Conservation (phyloP, 1,140 invertebrate genomes). For the Drosophila pseudoananassae region DNA sequence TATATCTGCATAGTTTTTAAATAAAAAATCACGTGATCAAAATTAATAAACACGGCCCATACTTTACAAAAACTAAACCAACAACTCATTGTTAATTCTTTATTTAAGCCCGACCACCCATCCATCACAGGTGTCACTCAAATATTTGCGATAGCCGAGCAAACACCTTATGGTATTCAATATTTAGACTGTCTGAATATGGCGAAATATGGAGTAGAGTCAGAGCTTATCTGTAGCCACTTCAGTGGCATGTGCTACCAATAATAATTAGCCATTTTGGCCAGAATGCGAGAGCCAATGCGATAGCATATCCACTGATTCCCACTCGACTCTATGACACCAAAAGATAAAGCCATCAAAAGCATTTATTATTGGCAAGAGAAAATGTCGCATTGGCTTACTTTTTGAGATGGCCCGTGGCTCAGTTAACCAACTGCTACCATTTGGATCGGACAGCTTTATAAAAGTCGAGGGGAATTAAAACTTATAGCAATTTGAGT, state of each 20-base stretch:
- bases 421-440: conserved; percentile 38
- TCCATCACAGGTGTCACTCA: conserved; percentile 44
- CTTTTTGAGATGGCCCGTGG: background rate
- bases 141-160: conserved; percentile 33
- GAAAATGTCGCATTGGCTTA: conserved; percentile 7
- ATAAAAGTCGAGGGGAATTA: conserved; percentile 16
- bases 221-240: conserved; percentile 47
- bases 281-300: conserved; percentile 5
- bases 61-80: background rate
- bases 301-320: conserved; percentile 45
- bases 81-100: background rate
- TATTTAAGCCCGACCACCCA: background rate
- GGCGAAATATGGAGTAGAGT: conserved; percentile 17
- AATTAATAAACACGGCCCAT: background rate
- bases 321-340: conserved; percentile 37
- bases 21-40: conserved; percentile 5
- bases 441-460: conserved; percentile 38
- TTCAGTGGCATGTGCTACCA: conserved; percentile 59
- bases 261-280: conserved; percentile 67
- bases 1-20: no score
- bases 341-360: conserved; percentile 41
- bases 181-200: conserved; percentile 9
- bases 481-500: conserved; percentile 28
- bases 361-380: conserved; percentile 34
- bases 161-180: conserved; percentile 14